Evolutionary conservation across 2,888 invertebrate species (phyloP).

Genomic region (Eupsilia transversa): DNA sequence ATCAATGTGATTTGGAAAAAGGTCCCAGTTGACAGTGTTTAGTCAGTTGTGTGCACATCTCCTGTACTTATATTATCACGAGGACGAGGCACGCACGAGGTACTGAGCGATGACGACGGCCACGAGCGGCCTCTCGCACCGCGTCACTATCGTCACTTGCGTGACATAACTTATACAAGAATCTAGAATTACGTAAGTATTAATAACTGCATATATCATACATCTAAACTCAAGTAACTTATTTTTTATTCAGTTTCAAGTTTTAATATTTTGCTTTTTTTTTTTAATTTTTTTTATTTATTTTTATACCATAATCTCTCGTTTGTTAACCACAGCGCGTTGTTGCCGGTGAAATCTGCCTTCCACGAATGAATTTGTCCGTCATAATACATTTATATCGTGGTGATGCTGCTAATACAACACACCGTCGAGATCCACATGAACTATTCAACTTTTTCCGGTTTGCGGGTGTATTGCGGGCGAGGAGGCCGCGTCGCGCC

Average conservation of each 20-base stretch:
- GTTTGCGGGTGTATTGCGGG: conserved; percentile 83
- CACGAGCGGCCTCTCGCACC: conserved; percentile 69
- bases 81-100: conserved; percentile 82
- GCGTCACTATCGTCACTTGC: conserved; percentile 73
- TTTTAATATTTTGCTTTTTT: conserved; percentile 91
- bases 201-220: conserved; percentile 90
- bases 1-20: conserved; percentile 81
- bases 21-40: conserved; percentile 76
- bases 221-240: conserved; percentile 90
- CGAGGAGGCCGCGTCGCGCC: conserved; percentile 75
- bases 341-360: conserved; percentile 93
- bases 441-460: conserved; percentile 81
- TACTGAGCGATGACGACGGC: conserved; percentile 68
- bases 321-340: conserved; percentile 90
- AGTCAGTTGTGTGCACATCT: conserved; percentile 81
- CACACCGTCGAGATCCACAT: conserved; percentile 65
- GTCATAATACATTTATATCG: conserved; percentile 72
- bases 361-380: conserved; percentile 91
- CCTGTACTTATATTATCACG: conserved; percentile 87
- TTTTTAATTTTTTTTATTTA: conserved; percentile 87
- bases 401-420: conserved; percentile 69
- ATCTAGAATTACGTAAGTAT: conserved; percentile 90
- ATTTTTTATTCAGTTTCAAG: conserved; percentile 90
- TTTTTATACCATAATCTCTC: conserved; percentile 91
- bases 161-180: conserved; percentile 85